Base-by-base conservation (phyloP, 2,113 vertebrate species). In the Spheniscus mendiculus region DNA sequence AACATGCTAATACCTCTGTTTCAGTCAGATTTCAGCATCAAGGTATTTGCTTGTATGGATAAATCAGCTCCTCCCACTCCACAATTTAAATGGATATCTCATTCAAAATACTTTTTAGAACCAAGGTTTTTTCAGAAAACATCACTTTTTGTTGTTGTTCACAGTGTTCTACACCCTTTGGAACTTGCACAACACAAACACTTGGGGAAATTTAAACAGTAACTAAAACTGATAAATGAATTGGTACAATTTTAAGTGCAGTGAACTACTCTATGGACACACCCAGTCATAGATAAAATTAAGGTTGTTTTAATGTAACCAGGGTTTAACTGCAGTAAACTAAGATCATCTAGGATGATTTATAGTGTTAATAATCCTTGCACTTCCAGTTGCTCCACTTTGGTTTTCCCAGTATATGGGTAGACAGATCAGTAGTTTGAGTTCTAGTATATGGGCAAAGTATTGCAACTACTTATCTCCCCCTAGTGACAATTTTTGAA, bases 381-480 rank as follows among this genome's bases (percentile, higher is more conserved):
- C 76, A 8, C 20, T 55, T n/a, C 45, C 93, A 40, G 80, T 50
- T 14, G 36, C 65, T 38, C 47, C 30, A 32, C 73, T 29, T 72
- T 12, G 30, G 2, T 30, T 23, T 81, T 58, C n/a, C 26, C 4
- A 1, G 27, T 12, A 17, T 3, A 9, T 15, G 56, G 32, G n/a
- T 6, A 23, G 38, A 36, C 23, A 69, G 6, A 34, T n/a, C 50
- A 21, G 30, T 38, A 27, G 25, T 25, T 32, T 21, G 30, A 66
- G 47, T 11, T n/a, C 44, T 45, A 5, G 2, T 12, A 6, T 3
- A 30, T 0, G n/a, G 27, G 22, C 17, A 1, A 29, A 34, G 18
- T 15, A 61, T 26, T 59, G 81, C 84, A 87, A 52, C 87, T 52
- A 14, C 34, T 45, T 23, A 9, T 47, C 81, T 69, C 96, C 94